Percentiles rank a stretch among this genome's conserved stretches.
Evolutionary conservation across 2,797 vertebrate genomes (phyloP).

Genomic region (Tamandua tetradactyla): DNA sequence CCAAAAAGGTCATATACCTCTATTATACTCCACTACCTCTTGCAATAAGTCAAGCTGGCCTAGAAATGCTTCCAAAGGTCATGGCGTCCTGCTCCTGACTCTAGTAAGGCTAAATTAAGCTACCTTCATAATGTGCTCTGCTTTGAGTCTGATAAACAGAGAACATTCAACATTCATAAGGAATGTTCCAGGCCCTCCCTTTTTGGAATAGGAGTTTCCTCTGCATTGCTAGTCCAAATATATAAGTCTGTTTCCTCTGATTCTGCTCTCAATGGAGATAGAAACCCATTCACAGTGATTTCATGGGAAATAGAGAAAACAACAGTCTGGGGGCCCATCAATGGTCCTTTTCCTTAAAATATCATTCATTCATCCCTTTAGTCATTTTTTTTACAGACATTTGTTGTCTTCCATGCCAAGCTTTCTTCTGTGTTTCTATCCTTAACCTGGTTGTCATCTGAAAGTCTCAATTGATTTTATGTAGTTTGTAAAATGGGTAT

Average conservation of each 20-base stretch:
- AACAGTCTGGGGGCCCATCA: background rate
- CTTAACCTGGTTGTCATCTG: background rate
- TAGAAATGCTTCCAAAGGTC: background rate
- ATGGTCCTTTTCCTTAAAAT: background rate
- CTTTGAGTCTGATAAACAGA: background rate
- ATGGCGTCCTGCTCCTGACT: background rate
- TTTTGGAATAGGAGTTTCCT: background rate
- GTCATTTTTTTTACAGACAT: background rate
- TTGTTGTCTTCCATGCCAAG: background rate
- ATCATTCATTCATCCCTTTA: background rate
- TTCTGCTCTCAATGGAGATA: background rate
- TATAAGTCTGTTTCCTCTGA: background rate
- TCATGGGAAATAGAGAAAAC: background rate
- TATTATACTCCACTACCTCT: background rate
- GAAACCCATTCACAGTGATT: background rate
- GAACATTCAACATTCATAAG: background rate
- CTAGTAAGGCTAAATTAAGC: background rate
- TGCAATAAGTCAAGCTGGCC: background rate
- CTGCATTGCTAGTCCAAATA: background rate
- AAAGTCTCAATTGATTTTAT: background rate
- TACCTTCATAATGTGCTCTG: background rate
- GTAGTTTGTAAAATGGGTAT: constrained; percentile 1
- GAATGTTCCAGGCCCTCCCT: background rate
- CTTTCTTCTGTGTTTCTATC: constrained; percentile 33
- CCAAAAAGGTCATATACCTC: background rate